Percentiles rank a stretch among this genome's conserved stretches.
phyloP scores from a whole-genome alignment of 2,888 invertebrate species.

The Troides helena region DNA sequence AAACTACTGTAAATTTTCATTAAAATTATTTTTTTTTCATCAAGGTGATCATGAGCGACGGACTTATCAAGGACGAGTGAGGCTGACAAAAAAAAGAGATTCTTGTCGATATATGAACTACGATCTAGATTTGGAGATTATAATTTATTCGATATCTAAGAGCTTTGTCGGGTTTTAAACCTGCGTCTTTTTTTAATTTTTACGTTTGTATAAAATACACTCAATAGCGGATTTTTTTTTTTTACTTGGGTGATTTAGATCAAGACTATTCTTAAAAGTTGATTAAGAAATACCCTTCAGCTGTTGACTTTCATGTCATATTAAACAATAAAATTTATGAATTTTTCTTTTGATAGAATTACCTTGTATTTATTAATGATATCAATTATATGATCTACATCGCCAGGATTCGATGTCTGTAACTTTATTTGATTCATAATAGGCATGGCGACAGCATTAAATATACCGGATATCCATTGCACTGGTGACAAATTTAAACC shows the following conservation, averaged over 20 bases:
- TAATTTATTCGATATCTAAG: not conserved
- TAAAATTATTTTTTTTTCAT: conserved; percentile 38
- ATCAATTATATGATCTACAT: conserved; percentile 52
- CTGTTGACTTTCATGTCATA: too few relatives aligned
- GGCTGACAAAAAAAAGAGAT: conserved; percentile 48
- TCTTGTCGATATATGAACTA: not conserved
- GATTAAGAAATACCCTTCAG: too few relatives aligned
- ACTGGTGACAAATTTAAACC: conserved; percentile 50
- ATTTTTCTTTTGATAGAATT: not conserved
- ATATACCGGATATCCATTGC: conserved; percentile 57
- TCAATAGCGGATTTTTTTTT: too few relatives aligned
- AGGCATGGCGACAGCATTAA: conserved; percentile 42
- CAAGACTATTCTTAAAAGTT: too few relatives aligned
- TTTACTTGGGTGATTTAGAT: too few relatives aligned
- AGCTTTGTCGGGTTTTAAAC: too few relatives aligned
- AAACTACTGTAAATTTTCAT: not conserved
- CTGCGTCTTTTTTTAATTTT: too few relatives aligned
- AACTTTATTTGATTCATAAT: conserved; percentile 43
- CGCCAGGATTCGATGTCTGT: conserved; percentile 49
- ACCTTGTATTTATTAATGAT: conserved; percentile 65
- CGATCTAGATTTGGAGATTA: not conserved
- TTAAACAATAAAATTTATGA: not conserved
- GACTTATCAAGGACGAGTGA: conserved; percentile 37
- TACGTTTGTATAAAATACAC: too few relatives aligned
- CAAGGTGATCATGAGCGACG: conserved; percentile 40